Conservation (phyloP, 2,888 invertebrate species). For the Electrophaes corylata region DNA sequence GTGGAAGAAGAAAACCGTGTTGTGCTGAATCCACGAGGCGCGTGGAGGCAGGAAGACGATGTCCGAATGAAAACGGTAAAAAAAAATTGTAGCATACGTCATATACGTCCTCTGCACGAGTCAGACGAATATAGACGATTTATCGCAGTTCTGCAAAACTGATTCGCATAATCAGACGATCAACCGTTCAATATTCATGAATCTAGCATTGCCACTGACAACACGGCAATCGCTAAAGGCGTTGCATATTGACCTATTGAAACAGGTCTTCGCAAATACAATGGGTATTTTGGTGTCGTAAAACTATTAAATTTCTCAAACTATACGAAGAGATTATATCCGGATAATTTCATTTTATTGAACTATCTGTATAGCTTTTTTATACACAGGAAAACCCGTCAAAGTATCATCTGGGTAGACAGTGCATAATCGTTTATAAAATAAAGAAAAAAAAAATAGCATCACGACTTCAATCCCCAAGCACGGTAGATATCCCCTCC, state of each 20-base stretch:
- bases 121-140: conserved; percentile 2
- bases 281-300: not conserved
- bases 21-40: too few species aligned
- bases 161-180: conserved; percentile 27
- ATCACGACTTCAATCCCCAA: too few species aligned
- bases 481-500: too few species aligned
- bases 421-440: too few species aligned
- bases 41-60: too few species aligned
- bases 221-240: conserved; percentile 3
- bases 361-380: not conserved
- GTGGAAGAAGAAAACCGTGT: too few species aligned
- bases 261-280: conserved; percentile 1
- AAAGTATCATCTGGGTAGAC: too few species aligned
- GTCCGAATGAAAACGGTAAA: too few species aligned
- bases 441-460: too few species aligned
- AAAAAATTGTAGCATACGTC: too few species aligned
- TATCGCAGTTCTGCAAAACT: conserved; percentile 6
- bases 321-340: too few species aligned
- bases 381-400: not conserved
- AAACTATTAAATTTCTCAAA: not conserved
- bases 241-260: conserved; percentile 11
- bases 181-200: conserved; percentile 16
- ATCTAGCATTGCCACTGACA: conserved; percentile 11
- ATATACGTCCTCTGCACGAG: not conserved
- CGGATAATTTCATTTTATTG: not conserved